Percentiles rank a stretch among this genome's conserved stretches.
These are phyloP conservation scores for Scaptomyza hsui DNA, from an alignment of 1,140 invertebrate genomes.

Conservation along the genomic window DNA sequence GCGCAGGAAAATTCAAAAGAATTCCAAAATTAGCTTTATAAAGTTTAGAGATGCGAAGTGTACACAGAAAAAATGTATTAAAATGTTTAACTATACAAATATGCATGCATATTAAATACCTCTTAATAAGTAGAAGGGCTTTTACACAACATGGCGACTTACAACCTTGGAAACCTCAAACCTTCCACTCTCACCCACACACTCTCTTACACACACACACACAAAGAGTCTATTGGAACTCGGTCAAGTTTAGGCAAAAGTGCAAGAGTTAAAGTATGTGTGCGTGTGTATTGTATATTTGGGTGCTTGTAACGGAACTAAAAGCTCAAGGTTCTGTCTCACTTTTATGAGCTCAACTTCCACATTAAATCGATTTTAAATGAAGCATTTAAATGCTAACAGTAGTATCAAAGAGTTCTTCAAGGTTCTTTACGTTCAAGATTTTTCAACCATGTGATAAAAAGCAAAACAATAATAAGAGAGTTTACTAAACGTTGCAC, in stretches of 20 bases:
- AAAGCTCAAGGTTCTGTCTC: conserved; percentile 37
- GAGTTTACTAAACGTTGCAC: background rate
- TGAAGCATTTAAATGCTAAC: background rate
- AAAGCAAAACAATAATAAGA: no score
- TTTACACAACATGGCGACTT: background rate
- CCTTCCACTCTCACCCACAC: conserved; percentile 1
- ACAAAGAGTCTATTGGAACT: conserved; percentile 14
- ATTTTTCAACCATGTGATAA: no score
- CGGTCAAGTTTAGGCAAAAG: conserved; percentile 52
- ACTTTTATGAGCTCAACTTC: conserved; percentile 16
- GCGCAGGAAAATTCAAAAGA: conserved; percentile 8
- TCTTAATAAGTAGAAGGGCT: background rate
- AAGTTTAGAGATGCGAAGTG: background rate
- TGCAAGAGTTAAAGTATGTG: background rate
- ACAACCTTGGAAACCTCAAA: conserved; percentile 36
- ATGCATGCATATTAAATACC: background rate
- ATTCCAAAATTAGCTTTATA: conserved; percentile 20
- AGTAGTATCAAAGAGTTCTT: no score
- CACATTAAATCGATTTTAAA: conserved; percentile 27
- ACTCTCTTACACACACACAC: background rate
- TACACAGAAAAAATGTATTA: background rate
- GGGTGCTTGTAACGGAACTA: conserved; percentile 8
- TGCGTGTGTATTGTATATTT: background rate
- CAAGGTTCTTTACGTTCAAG: background rate
- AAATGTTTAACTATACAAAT: background rate